phyloP scores from a whole-genome alignment of 1,140 invertebrate species.

The Cyphomyrmex costatus region DNA sequence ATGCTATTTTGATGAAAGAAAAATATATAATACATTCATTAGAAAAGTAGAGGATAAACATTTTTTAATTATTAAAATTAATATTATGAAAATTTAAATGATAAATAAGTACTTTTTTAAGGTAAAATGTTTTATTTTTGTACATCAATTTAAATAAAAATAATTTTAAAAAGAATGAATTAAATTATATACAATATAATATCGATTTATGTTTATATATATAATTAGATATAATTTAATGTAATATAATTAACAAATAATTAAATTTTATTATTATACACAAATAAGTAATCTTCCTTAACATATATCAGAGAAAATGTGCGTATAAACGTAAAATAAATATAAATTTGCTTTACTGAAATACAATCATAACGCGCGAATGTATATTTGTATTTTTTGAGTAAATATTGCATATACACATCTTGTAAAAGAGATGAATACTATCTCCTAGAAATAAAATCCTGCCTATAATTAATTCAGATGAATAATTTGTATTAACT shows the following conservation, averaged over 20 bases:
- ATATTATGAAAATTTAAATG: background rate
- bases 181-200: no score
- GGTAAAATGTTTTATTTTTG: background rate
- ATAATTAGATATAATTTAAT: conserved; percentile 6
- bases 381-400: conserved; percentile 10
- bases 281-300: background rate
- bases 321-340: background rate
- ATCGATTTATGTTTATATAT: no score
- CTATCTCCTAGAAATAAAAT: background rate
- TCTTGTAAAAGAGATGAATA: conserved; percentile 2
- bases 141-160: background rate
- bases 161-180: background rate
- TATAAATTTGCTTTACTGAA: background rate
- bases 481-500: conserved; percentile 28
- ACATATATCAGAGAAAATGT: background rate
- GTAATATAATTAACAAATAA: background rate
- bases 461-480: conserved; percentile 30
- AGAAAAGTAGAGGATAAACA: background rate
- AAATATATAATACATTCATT: background rate
- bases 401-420: background rate
- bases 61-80: background rate
- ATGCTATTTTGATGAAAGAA: background rate
- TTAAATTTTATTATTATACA: background rate
- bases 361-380: background rate
- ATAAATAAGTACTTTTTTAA: background rate